Conservation (phyloP, 2,888 invertebrate genomes). For the Pachydiplax longipennis region DNA sequence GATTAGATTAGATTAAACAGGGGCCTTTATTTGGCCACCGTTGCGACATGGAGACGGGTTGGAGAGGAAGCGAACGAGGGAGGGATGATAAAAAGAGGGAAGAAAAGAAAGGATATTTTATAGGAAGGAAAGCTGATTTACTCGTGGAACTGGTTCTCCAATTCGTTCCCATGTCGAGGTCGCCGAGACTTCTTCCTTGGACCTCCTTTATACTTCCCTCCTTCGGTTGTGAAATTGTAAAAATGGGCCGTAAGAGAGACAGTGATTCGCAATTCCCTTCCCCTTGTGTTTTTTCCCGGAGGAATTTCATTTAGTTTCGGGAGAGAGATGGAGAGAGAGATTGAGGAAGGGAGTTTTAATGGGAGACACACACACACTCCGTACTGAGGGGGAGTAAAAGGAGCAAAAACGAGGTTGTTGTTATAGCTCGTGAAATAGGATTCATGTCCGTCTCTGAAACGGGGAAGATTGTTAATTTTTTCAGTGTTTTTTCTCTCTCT, state of each 20-base stretch:
- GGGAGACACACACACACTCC: not conserved
- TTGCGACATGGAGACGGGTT: conserved; percentile 2
- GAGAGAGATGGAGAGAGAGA: not conserved
- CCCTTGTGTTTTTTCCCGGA: not conserved
- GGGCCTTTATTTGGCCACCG: conserved; percentile 24
- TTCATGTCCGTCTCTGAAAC: not conserved
- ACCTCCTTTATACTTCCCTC: not conserved
- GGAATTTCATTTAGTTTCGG: conserved; percentile 14
- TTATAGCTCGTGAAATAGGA: not conserved
- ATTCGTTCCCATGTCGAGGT: not conserved
- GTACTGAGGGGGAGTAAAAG: not conserved
- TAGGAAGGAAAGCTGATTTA: not conserved
- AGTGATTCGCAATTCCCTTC: conserved; percentile 4
- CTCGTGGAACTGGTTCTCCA: not conserved
- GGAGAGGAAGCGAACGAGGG: not conserved
- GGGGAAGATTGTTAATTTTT: not conserved
- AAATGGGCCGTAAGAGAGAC: conserved; percentile 11
- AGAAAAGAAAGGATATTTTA: not conserved
- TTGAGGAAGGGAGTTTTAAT: not conserved
- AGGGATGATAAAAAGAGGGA: not conserved
- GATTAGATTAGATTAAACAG: conserved; percentile 35
- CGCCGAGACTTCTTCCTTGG: not conserved
- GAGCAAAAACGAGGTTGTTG: conserved; percentile 1
- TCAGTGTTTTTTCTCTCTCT: not conserved
- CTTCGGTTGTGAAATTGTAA: not conserved